phyloP scores from a whole-genome alignment of 2,797 vertebrate genomes.

The Gila robusta region DNA sequence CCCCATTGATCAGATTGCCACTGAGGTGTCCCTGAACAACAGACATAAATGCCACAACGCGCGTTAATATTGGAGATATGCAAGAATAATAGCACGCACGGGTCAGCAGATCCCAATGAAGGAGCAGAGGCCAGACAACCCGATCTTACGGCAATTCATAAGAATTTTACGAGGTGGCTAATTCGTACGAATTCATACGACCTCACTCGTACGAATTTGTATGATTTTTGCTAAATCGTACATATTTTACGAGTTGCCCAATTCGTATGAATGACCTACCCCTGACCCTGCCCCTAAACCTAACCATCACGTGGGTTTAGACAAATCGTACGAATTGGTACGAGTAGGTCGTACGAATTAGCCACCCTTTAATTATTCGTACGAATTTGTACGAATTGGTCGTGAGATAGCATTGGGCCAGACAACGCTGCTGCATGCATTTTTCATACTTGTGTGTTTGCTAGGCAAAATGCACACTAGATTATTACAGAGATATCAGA shows the following conservation, averaged over 20 bases:
- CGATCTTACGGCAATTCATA: not conserved
- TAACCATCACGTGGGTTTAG: no score
- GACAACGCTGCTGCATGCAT: constrained; percentile 67
- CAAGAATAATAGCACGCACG: constrained; percentile 56
- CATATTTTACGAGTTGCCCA: no score
- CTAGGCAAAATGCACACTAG: not conserved
- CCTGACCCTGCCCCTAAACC: no score
- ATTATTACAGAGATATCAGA: not conserved
- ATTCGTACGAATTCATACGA: no score
- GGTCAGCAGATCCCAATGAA: constrained; percentile 71
- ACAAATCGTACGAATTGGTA: no score
- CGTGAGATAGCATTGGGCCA: constrained; percentile 2
- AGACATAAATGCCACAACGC: constrained; percentile 65
- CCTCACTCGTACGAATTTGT: no score
- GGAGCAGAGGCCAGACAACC: constrained; percentile 59
- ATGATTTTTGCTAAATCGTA: no score
- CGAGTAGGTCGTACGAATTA: no score
- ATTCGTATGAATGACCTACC: no score
- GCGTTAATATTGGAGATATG: constrained; percentile 31
- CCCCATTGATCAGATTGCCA: constrained; percentile 35
- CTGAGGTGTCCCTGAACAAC: constrained; percentile 68
- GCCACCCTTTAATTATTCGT: no score
- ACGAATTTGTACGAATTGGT: no score
- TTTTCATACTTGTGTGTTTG: constrained; percentile 62
- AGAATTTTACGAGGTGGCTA: no score